Conservation (phyloP, 2,113 vertebrate species). For the Vimba vimba region DNA sequence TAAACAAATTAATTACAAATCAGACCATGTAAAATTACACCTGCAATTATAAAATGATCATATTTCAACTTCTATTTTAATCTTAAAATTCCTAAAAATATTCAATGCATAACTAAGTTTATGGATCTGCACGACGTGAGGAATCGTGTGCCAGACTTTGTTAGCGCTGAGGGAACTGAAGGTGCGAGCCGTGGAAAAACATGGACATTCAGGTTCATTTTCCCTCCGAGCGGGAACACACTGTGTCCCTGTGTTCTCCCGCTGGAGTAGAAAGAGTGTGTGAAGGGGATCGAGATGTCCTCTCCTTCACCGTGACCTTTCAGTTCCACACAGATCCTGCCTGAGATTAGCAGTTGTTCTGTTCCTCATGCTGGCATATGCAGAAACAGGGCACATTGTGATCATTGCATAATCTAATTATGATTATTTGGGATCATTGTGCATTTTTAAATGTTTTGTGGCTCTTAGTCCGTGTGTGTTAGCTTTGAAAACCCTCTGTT, state of each 20-base stretch:
- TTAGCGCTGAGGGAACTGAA: not conserved
- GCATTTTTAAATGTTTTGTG: not conserved
- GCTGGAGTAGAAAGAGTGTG: not conserved
- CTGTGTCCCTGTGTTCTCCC: slow-evolving; percentile 15
- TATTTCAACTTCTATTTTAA: not conserved
- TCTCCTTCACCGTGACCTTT: slow-evolving; percentile 33
- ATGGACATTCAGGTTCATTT: not conserved
- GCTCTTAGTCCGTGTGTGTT: not conserved
- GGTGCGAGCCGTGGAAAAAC: not conserved
- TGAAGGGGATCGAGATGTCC: slow-evolving; percentile 25
- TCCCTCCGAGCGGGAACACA: not conserved
- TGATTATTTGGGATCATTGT: not conserved
- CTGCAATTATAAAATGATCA: not conserved
- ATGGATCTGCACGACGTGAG: not conserved
- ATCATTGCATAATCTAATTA: not conserved
- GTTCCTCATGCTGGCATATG: too few relatives aligned
- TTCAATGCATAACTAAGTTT: not conserved
- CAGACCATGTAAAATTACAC: not conserved
- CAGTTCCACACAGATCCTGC: slow-evolving; percentile 5
- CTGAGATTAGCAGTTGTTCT: not conserved
- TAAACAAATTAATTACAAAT: not conserved
- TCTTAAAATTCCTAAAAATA: not conserved
- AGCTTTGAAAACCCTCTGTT: not conserved
- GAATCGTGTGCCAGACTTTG: not conserved
- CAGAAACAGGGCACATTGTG: too few relatives aligned